A percentile compares a stretch with the other conserved stretches of the same genome.
These are phyloP conservation scores for Nomada goodeniana DNA, from an alignment of 2,888 invertebrate genomes.

Conservation along the genomic window DNA sequence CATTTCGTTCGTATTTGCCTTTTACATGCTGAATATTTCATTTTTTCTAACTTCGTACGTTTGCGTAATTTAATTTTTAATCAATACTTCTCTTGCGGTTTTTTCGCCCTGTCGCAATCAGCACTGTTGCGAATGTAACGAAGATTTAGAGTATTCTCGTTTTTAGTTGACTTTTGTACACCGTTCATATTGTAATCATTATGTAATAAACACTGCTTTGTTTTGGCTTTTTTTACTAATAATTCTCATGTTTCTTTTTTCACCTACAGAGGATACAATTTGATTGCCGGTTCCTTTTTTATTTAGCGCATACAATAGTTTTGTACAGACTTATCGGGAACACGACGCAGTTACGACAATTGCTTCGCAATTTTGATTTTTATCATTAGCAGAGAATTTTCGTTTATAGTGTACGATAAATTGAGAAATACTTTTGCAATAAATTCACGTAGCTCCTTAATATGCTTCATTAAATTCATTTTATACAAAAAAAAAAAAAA, in stretches of 20 bases:
- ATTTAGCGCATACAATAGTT: not conserved
- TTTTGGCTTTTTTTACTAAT: slow-evolving; percentile 51
- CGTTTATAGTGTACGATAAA: not conserved
- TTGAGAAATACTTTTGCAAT: not conserved
- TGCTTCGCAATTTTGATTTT: not conserved
- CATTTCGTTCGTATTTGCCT: slow-evolving; percentile 17
- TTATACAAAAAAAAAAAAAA: not conserved
- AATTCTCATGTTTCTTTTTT: slow-evolving; percentile 53
- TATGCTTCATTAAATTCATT: not conserved
- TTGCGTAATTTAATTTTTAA: slow-evolving; percentile 33
- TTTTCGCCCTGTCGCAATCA: slow-evolving; percentile 22
- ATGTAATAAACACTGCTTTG: slow-evolving; percentile 60
- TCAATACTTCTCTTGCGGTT: not conserved
- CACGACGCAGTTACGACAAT: not conserved
- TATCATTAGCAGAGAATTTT: not conserved
- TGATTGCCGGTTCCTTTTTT: not conserved
- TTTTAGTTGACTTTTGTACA: slow-evolving; percentile 54
- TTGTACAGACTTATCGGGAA: too few relatives aligned
- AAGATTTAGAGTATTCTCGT: slow-evolving; percentile 55
- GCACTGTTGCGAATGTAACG: slow-evolving; percentile 30
- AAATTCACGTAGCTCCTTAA: not conserved
- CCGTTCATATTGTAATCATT: slow-evolving; percentile 59
- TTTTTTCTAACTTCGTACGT: slow-evolving; percentile 21
- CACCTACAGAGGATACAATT: slow-evolving; percentile 28
- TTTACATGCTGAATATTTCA: slow-evolving; percentile 9